phyloP scores from a whole-genome alignment of 2,797 vertebrate genomes.

The Melanotaenia parkinsoni region DNA sequence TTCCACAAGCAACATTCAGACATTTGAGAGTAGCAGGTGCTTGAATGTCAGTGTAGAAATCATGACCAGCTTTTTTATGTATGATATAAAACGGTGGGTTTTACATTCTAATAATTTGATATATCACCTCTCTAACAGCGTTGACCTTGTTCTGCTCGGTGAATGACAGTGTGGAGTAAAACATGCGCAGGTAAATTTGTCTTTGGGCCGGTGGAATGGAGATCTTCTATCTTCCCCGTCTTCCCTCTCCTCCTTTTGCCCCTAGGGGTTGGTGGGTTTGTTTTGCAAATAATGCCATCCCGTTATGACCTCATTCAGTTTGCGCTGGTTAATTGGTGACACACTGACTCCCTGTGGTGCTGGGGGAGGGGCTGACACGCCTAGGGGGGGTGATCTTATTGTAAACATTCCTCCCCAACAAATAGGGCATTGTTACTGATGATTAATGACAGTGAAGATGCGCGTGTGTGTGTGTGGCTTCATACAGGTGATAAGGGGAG shows the following conservation, averaged over 20 bases:
- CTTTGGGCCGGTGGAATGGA: conserved; percentile 9
- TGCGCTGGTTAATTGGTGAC: conserved; percentile 75
- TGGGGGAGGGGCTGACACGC: conserved; percentile 63
- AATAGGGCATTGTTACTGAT: conserved; percentile 78
- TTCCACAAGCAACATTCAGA: conserved; percentile 3
- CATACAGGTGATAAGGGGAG: conserved; percentile 37
- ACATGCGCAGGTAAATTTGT: neutral
- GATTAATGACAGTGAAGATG: conserved; percentile 65
- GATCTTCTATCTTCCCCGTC: conserved; percentile 15
- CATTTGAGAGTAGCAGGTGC: conserved; percentile 19
- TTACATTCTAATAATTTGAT: neutral
- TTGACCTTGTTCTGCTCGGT: conserved; percentile 29
- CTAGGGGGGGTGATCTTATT: conserved; percentile 44
- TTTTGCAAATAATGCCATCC: conserved; percentile 81
- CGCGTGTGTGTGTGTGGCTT: conserved; percentile 26
- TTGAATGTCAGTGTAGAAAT: conserved; percentile 22
- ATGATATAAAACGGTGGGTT: conserved; percentile 18
- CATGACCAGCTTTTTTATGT: conserved; percentile 1
- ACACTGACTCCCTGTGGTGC: conserved; percentile 69
- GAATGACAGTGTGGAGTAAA: neutral
- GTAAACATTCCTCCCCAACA: conserved; percentile 75
- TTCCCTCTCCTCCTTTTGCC: conserved; percentile 29
- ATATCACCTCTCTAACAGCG: neutral
- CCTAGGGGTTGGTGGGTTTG: conserved; percentile 68
- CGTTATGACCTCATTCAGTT: conserved; percentile 78